A percentile compares a stretch with the other conserved stretches of the same genome.
phyloP scores from a whole-genome alignment of 2,797 vertebrate genomes.

The Sphenodon punctatus region DNA sequence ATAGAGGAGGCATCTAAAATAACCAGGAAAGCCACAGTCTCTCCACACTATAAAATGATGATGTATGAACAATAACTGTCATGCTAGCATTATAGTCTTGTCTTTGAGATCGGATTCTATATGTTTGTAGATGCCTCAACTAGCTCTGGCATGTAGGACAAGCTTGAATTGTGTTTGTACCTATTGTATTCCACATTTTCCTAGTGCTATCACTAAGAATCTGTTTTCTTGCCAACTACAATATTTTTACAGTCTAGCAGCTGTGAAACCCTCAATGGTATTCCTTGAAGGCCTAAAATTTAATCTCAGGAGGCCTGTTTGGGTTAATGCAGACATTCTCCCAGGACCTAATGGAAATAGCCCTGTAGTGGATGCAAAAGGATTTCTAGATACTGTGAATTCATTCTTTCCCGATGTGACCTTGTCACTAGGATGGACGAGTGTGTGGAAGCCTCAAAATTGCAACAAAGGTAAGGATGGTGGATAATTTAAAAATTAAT shows the following conservation, averaged over 20 bases:
- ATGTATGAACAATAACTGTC: too few species aligned
- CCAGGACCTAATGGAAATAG: conserved; percentile 82
- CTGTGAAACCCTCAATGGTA: conserved; percentile 79
- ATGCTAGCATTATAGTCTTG: too few species aligned
- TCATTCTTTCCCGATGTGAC: conserved; percentile 75
- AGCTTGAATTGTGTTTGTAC: too few species aligned
- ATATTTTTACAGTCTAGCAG: conserved; percentile 76
- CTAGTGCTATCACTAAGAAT: background rate
- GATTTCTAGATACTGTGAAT: conserved; percentile 67
- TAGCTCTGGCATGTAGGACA: background rate
- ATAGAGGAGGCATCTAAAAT: too few species aligned
- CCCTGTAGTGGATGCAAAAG: conserved; percentile 74
- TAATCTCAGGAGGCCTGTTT: conserved; percentile 74
- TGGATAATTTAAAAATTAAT: too few species aligned
- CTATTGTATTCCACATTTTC: background rate
- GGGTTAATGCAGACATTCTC: conserved; percentile 92
- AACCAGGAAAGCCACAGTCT: too few species aligned
- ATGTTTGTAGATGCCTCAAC: too few species aligned
- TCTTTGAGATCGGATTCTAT: too few species aligned
- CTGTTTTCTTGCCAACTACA: background rate
- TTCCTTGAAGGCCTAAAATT: conserved; percentile 73
- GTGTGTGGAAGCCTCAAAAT: conserved; percentile 72
- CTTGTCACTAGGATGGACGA: conserved; percentile 91
- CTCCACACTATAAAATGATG: too few species aligned
- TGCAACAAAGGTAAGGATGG: conserved; percentile 79